Percentiles rank a stretch among this genome's conserved stretches.
Evolutionary conservation across 2,888 invertebrate species (phyloP).

Genomic region (Rhogogaster chlorosoma): DNA sequence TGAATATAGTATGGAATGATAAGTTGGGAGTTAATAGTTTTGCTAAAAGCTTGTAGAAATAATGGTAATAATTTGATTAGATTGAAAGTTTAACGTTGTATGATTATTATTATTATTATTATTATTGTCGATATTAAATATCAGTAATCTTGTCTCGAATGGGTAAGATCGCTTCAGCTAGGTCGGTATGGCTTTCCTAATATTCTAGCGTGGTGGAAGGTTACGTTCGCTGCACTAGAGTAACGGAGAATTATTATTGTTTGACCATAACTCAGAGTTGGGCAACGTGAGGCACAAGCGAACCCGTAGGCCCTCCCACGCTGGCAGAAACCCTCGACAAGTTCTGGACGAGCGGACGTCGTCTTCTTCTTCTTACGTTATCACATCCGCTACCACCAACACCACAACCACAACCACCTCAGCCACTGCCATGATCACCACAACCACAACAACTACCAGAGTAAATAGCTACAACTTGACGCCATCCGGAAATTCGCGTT

Average conservation of each 20-base stretch:
- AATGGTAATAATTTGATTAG: slow-evolving; percentile 8
- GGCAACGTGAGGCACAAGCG: slow-evolving; percentile 76
- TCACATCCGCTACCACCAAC: slow-evolving; percentile 45
- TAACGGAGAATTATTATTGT: slow-evolving; percentile 55
- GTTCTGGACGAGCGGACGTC: slow-evolving; percentile 63
- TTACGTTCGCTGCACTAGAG: slow-evolving; percentile 34
- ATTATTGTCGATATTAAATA: not conserved
- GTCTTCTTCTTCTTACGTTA: slow-evolving; percentile 51
- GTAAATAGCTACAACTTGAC: slow-evolving; percentile 49
- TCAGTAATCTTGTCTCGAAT: slow-evolving; percentile 44
- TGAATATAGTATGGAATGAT: not conserved
- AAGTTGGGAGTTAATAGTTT: not conserved
- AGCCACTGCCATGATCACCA: slow-evolving; percentile 53
- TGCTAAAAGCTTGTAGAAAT: not conserved
- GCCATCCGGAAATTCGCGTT: slow-evolving; percentile 39
- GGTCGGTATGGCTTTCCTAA: slow-evolving; percentile 43
- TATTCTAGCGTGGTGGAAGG: slow-evolving; percentile 40
- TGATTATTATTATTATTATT: too few relatives aligned
- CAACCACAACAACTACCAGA: slow-evolving; percentile 21
- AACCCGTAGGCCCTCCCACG: slow-evolving; percentile 75
- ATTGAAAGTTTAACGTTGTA: not conserved
- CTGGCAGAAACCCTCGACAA: slow-evolving; percentile 72
- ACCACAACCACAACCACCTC: slow-evolving; percentile 46
- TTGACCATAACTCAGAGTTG: slow-evolving; percentile 72
- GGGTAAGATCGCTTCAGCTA: not conserved